These are phyloP conservation scores for Anguilla marmorata DNA, from an alignment of 2,797 vertebrate species.

Conservation along the genomic window DNA sequence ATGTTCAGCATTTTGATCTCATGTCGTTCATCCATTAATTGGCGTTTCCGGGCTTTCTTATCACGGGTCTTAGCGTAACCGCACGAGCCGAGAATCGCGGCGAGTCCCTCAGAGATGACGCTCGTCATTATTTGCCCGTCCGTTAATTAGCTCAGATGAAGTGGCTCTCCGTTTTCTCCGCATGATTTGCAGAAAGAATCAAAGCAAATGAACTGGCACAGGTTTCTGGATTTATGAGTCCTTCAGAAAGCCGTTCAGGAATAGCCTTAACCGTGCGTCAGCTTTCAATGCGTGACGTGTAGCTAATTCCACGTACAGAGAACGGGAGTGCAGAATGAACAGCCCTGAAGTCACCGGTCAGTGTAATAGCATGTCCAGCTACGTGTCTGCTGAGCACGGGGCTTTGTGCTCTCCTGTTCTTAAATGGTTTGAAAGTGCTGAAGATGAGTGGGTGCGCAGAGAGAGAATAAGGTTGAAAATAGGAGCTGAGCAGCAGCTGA, in stretches of 20 bases:
- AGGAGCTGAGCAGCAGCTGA: conserved; percentile 51
- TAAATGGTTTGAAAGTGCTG: neutral
- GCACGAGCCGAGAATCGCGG: neutral
- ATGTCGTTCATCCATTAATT: neutral
- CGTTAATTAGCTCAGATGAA: conserved; percentile 5
- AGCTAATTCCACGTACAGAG: conserved; percentile 20
- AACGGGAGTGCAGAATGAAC: conserved; percentile 47
- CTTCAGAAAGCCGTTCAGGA: neutral
- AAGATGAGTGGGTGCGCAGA: neutral
- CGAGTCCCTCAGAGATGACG: neutral
- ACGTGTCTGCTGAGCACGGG: neutral
- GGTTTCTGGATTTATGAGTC: neutral
- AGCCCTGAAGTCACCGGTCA: conserved; percentile 1
- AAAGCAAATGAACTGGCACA: neutral
- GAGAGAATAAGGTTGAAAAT: conserved; percentile 36
- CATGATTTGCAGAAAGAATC: neutral
- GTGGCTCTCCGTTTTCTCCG: neutral
- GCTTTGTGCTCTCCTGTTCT: neutral
- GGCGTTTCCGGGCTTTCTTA: neutral
- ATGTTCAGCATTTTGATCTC: neutral
- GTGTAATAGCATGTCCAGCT: neutral
- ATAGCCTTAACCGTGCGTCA: neutral
- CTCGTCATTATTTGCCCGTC: neutral
- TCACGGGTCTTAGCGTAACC: neutral
- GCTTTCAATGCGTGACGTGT: conserved; percentile 25